These are phyloP conservation scores for Drosophila pectinifera DNA, from an alignment of 1,140 invertebrate genomes.

Conservation along the genomic window DNA sequence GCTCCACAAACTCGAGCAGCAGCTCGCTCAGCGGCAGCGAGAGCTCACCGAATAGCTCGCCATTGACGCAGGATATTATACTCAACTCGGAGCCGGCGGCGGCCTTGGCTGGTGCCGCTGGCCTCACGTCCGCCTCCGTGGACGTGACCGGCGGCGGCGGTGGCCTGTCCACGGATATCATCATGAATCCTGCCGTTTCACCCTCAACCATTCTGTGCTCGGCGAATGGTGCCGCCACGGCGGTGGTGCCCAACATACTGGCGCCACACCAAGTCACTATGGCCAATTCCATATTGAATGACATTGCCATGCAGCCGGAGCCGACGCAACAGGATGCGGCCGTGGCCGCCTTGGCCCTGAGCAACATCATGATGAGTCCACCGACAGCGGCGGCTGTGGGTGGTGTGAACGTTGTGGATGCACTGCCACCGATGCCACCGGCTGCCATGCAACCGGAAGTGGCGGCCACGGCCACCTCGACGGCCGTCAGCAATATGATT, in stretches of 20 bases:
- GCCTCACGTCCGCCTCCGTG: constrained; percentile 27
- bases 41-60: constrained; percentile 74
- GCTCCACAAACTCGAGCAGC: constrained; percentile 59
- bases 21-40: constrained; percentile 54
- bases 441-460: constrained; percentile 69
- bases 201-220: constrained; percentile 86
- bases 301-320: constrained; percentile 80
- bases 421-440: constrained; percentile 75
- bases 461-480: constrained; percentile 86
- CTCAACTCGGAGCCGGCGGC: constrained; percentile 81
- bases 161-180: constrained; percentile 87
- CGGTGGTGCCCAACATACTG: constrained; percentile 86
- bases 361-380: constrained; percentile 84
- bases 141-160: constrained; percentile 53
- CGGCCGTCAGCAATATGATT: constrained; percentile 89
- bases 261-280: constrained; percentile 82
- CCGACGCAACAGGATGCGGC: constrained; percentile 80
- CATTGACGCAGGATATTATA: constrained; percentile 84
- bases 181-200: constrained; percentile 88
- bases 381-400: constrained; percentile 49
- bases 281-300: constrained; percentile 82
- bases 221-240: constrained; percentile 84
- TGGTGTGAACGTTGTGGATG: constrained; percentile 80
- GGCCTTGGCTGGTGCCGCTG: constrained; percentile 47
- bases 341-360: constrained; percentile 73